These are phyloP conservation scores for Merops nubicus DNA, from an alignment of 2,113 vertebrate genomes.

Conservation along the genomic window DNA sequence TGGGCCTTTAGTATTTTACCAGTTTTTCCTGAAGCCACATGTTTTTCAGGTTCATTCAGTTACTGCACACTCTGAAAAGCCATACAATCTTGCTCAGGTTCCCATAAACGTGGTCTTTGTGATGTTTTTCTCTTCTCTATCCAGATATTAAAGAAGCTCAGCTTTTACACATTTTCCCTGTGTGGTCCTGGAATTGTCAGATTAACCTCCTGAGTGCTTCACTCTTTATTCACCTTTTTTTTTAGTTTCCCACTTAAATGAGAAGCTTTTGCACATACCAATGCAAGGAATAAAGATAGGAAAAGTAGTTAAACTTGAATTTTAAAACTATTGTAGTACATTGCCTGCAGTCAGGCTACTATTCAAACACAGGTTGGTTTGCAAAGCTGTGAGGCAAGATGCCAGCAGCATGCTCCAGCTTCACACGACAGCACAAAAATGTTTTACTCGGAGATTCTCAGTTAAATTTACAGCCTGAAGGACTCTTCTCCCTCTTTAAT, in stretches of 20 bases:
- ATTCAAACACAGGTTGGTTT: not conserved
- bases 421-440: not conserved
- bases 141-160: not conserved
- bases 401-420: not conserved
- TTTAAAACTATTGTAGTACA: not conserved
- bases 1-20: not conserved
- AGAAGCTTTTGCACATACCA: not conserved
- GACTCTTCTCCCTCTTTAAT: not conserved
- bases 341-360: not conserved
- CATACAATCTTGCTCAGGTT: not conserved
- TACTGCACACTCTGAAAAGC: not conserved
- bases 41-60: not conserved
- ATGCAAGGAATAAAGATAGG: not conserved
- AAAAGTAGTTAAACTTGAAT: not conserved
- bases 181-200: not conserved
- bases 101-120: not conserved
- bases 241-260: not conserved
- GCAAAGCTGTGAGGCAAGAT: not conserved
- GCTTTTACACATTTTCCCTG: not conserved
- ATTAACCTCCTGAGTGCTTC: not conserved
- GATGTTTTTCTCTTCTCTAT: not conserved
- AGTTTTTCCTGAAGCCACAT: not conserved
- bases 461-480: not conserved
- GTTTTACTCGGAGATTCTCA: not conserved
- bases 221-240: not conserved